Evolutionary conservation across 2,888 invertebrate genomes (phyloP).

Genomic region (Drymonia ruficornis): DNA sequence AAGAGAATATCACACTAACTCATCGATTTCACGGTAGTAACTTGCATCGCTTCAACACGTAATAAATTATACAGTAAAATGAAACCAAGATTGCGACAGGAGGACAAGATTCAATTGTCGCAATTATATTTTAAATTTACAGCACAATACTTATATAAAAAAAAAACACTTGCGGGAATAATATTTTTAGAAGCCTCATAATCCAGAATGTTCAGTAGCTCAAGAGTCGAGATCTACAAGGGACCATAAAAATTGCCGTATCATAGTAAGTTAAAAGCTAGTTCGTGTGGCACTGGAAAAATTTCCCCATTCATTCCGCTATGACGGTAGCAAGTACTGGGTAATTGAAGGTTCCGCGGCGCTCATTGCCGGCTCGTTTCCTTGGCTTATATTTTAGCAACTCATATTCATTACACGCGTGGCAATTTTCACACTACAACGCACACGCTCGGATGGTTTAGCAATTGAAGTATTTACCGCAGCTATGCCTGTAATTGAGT

Average conservation of each 20-base stretch:
- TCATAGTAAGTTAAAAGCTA: neutral
- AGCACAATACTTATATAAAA: neutral
- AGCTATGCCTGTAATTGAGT: neutral
- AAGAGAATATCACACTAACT: neutral
- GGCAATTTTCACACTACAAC: conserved; percentile 4
- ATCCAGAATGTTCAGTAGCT: too few relatives aligned
- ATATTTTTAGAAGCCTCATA: too few relatives aligned
- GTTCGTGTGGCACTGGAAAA: neutral
- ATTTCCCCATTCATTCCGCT: neutral
- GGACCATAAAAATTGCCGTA: neutral
- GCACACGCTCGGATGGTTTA: conserved; percentile 1
- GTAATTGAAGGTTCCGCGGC: neutral
- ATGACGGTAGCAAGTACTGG: neutral
- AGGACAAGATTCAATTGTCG: neutral
- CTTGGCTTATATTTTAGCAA: conserved; percentile 1
- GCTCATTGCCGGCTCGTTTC: neutral
- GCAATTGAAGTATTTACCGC: conserved; percentile 1
- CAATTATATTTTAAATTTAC: neutral
- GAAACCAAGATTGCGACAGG: neutral
- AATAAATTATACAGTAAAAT: conserved; percentile 1
- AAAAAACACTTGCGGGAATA: neutral
- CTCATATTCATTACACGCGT: conserved; percentile 4
- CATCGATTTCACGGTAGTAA: neutral
- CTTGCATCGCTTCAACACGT: conserved; percentile 3
- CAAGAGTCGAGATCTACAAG: too few relatives aligned